Evolutionary conservation across 2,797 vertebrate genomes (phyloP).

Genomic region (Acanthurus leucopareius): DNA sequence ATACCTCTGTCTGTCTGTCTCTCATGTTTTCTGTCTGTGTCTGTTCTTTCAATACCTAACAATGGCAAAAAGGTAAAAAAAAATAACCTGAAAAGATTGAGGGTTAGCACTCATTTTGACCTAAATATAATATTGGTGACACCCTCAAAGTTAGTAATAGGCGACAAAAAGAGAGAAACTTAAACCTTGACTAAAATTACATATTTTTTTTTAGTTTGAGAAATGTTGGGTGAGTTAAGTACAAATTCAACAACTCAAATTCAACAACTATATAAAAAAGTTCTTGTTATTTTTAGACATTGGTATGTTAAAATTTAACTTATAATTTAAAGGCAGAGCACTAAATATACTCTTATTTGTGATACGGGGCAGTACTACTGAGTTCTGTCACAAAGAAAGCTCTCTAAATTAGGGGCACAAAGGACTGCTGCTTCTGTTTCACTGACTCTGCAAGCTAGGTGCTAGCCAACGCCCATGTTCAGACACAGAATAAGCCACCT

Average conservation of each 20-base stretch:
- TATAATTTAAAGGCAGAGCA: not conserved
- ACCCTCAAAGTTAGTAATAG: too few relatives aligned
- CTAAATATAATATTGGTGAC: not conserved
- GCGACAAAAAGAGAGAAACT: too few relatives aligned
- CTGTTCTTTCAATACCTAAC: not conserved
- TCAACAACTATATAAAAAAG: too few relatives aligned
- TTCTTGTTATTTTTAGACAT: too few relatives aligned
- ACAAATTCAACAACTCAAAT: too few relatives aligned
- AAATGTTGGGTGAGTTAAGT: too few relatives aligned
- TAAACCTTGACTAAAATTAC: too few relatives aligned
- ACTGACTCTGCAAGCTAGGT: not conserved
- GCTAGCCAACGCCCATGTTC: not conserved
- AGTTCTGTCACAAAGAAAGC: not conserved
- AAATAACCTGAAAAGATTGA: not conserved
- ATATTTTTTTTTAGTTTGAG: too few relatives aligned
- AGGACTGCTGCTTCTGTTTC: not conserved
- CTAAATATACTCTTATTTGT: not conserved
- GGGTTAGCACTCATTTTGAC: not conserved
- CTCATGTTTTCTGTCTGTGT: not conserved
- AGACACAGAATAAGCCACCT: conserved; percentile 10
- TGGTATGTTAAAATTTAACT: too few relatives aligned
- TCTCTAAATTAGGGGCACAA: conserved; percentile 2
- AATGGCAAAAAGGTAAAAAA: not conserved
- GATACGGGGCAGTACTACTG: not conserved
- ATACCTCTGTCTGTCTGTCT: not conserved